Evolutionary conservation across 2,113 vertebrate species (phyloP), one percentile per base, ranked within the genome.

Genomic region (Pelusios castaneus): DNA sequence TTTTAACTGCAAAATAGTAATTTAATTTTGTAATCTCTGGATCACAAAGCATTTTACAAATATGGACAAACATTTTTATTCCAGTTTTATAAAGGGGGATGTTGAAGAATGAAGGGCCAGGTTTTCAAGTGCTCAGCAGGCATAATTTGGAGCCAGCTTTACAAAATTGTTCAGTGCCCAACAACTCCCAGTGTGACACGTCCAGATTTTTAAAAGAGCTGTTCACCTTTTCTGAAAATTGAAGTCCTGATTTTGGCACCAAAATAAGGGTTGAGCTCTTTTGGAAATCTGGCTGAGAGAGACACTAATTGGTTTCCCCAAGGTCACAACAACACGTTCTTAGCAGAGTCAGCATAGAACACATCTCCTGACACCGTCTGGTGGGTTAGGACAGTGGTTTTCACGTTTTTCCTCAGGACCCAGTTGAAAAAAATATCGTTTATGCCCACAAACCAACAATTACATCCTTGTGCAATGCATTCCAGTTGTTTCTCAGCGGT

Each of bases 1-100:
- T 95, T 82, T 85, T 51, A 91, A 90, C 85, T 89, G 91, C 83
- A 67, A 89, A 87, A 82, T 41, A 89, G 63, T 3, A 2, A 5
- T 10, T 77, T 85, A 8, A 47, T 84, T 79, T 63, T 82, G 2
- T n/a, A 14, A 73, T 92, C 34, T 49, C 13, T 58, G 41, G 27
- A 77, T 82, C 89, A 47, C 67, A 41, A 45, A 27, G 41, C 41
- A 27, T 75, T 75, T 25, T 75, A 73, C 70, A 43, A 43, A 75
- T 45, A 24, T 27, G n/a, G n/a, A 38, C 63, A 21, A 38, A 17
- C 1, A 2, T 75, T 45, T 43, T 75, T 45, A 75, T 43, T 43
- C 22, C 41, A 75, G 10, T 75, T 41, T 75, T 75, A 25, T 43
- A 45, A 38, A 25, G 43, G 41, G 6, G 67, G 41, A 75, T 5